These are phyloP conservation scores for Drosophila maculinotata DNA, from an alignment of 2,888 invertebrate species.

Conservation along the genomic window DNA sequence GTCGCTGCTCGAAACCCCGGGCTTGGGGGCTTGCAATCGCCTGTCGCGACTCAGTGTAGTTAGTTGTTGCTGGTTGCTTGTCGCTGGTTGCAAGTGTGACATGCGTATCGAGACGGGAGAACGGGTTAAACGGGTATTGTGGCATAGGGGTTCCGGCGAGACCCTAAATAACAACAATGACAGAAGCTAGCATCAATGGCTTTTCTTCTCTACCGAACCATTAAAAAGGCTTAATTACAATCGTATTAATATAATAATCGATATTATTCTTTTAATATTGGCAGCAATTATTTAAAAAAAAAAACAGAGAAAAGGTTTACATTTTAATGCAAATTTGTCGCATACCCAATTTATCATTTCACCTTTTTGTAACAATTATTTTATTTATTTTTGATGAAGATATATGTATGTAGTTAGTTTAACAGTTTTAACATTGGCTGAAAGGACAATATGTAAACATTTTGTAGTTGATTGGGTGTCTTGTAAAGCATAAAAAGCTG, in stretches of 20 bases:
- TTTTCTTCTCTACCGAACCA: background rate
- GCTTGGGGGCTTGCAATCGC: slow-evolving; percentile 29
- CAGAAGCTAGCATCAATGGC: slow-evolving; percentile 20
- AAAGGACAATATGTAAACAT: background rate
- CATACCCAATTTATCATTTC: too few relatives aligned
- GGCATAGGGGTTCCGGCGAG: too few relatives aligned
- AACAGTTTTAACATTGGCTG: background rate
- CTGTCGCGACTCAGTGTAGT: slow-evolving; percentile 19
- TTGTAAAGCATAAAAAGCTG: slow-evolving; percentile 1
- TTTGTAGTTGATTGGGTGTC: background rate
- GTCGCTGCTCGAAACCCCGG: too few relatives aligned
- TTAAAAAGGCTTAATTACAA: too few relatives aligned
- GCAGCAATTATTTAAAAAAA: too few relatives aligned
- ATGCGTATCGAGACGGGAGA: slow-evolving; percentile 62
- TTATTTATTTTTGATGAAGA: too few relatives aligned
- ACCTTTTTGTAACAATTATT: too few relatives aligned
- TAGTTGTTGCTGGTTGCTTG: slow-evolving; percentile 5
- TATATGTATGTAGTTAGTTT: background rate
- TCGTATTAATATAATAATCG: too few relatives aligned
- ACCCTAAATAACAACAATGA: slow-evolving; percentile 83
- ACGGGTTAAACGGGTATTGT: slow-evolving; percentile 69
- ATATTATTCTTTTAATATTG: too few relatives aligned
- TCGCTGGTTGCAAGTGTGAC: slow-evolving; percentile 66
- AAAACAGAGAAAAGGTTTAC: too few relatives aligned
- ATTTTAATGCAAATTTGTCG: too few relatives aligned